Evolutionary conservation across 1,140 invertebrate genomes (phyloP), one percentile per base, ranked within the genome.

Genomic region (Araneus ventricosus): DNA sequence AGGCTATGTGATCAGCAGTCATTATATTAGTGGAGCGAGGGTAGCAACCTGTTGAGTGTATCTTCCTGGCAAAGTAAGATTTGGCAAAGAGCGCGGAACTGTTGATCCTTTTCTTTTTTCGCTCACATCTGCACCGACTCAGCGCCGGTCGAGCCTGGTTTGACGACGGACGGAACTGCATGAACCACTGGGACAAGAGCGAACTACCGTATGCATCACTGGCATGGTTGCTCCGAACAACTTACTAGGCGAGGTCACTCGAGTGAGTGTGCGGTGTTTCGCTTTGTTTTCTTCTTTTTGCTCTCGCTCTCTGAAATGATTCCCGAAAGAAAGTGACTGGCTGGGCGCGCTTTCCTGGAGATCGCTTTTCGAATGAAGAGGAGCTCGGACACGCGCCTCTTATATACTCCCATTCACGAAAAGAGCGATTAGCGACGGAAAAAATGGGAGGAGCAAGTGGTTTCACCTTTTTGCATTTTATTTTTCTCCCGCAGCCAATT

Each of bases 331-430:
- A 67, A 67, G 63, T 67, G 63, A 67, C 63, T 67, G 27, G 37
- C 20, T 80, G n/a, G 82, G 39, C 39, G 39, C 39, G 45, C 82
- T 84, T 52, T 84, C 34, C 70, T n/a, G 37, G 79, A 37, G 79
- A 82, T 82, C 20, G 79, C 39, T 41, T 82, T 82, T 37, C 37
- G 79, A 84, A 84, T 84, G 88, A 57, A 41, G 37, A 52, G 37
- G 41, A 52, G 79, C 20, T 63, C 57, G 57, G 63, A 39, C 89
- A 91, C 70, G 75, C 89, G 52, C 27, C 57, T 41, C 41, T 79
- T 91, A 84, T 79, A 91, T 91, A 91, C 22, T 52, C 82, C 82
- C 75, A 91, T 80, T 91, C 70, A 63, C 79, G 79, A 84, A 80
- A 91, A 91, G 34, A 45, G 30, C 80, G 79, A 41, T 91, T 91